Evolutionary conservation across 2,797 vertebrate species (phyloP), one percentile per base, ranked within the genome.

Genomic region (Enteromius radiatus): DNA sequence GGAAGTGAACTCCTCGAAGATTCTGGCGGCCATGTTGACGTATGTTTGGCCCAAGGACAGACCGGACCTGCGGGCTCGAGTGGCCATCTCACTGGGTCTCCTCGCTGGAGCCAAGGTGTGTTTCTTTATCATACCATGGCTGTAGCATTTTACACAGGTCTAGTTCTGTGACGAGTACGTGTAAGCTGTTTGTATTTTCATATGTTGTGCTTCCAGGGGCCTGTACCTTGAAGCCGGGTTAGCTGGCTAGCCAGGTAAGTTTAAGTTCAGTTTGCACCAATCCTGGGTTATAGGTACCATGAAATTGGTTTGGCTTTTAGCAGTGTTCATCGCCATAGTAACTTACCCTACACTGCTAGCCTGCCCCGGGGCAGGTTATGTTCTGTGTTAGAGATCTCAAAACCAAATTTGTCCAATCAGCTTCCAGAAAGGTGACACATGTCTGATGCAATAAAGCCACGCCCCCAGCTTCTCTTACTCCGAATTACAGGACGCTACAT

Each of bases 31-130:
- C 0, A 99, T 99, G 98, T 86, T 98, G 83, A 94, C 96, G 6
- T 98, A 99, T 0, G 97, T 99, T 83, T 99, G 98, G 98, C 98
- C 98, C 73, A 96, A 95, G 83, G 96, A 99, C 86, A 92, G 97
- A 86, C 98, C 98, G 10, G 98, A 99, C 91, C 94, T 99, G 14
- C 92, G 97, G 17, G 95, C 96, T 70, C 96, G 98, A 87, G 98
- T 99, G 19, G 96, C 92, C 81, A 65, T 98, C 68, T 96, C 98
- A 14, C 91, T 99, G 69, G 95, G 95, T 52, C 94, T 99, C 81
- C 94, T 99, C 36, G 97, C 95, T 63, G 93, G 94, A 89, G 96
- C 98, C 80, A 99, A 99, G 96, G 98, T 99, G 78, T 21, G 61
- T 61, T 49, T 9, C 17, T 17, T 31, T 73, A 36, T 73, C 17